These are phyloP conservation scores for Apamea monoglypha DNA, from an alignment of 2,888 invertebrate species.

Conservation along the genomic window DNA sequence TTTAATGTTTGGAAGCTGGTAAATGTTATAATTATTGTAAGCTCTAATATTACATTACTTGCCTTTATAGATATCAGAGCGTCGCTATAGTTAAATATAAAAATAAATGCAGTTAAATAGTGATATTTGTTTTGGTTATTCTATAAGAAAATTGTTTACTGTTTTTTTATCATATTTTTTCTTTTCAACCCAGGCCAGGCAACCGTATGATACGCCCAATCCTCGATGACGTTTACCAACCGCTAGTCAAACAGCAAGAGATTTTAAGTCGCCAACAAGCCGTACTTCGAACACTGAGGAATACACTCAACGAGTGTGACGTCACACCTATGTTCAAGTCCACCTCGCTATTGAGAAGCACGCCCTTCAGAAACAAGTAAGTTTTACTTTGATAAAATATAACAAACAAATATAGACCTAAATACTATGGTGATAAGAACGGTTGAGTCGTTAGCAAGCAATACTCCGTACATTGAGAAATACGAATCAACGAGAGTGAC, in stretches of 20 bases:
- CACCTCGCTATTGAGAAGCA: constrained; percentile 81
- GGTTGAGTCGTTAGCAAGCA: constrained; percentile 88
- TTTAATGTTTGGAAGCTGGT: neutral
- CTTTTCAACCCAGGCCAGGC: constrained; percentile 74
- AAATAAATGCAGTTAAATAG: neutral
- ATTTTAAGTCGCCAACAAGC: constrained; percentile 91
- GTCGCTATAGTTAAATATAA: neutral
- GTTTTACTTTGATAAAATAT: constrained; percentile 12
- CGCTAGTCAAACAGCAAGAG: constrained; percentile 93
- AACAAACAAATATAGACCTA: constrained; percentile 4
- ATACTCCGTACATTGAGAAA: constrained; percentile 81
- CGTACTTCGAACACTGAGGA: constrained; percentile 81
- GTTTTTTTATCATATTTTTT: neutral
- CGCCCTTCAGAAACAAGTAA: constrained; percentile 83
- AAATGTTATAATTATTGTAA: neutral
- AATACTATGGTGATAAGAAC: neutral
- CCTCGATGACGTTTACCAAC: constrained; percentile 94
- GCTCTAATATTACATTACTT: neutral
- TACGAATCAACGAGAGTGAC: constrained; percentile 82
- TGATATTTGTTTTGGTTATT: neutral
- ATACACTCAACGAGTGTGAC: constrained; percentile 82
- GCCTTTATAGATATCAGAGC: neutral
- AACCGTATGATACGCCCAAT: constrained; percentile 92
- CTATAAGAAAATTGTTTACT: neutral
- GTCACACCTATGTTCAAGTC: constrained; percentile 79